Percentiles rank a stretch among this genome's conserved stretches.
These are phyloP conservation scores for Lepidocyrtoides sp. DNA, from an alignment of 2,888 invertebrate genomes.

Conservation along the genomic window DNA sequence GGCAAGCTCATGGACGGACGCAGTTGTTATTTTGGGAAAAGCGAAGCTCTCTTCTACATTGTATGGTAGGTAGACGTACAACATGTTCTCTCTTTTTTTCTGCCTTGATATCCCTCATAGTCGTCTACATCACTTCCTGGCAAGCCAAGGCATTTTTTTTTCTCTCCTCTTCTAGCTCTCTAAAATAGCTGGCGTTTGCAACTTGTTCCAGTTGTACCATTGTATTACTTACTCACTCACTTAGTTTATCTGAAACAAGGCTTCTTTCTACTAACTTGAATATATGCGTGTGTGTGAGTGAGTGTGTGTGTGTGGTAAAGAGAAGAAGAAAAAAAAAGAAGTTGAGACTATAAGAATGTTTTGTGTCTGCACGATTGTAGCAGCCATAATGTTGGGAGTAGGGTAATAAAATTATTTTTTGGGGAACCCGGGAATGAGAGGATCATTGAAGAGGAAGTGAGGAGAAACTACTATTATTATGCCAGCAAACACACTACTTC, in stretches of 20 bases:
- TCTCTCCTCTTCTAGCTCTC: background rate
- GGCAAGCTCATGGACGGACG: constrained; percentile 78
- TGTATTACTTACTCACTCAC: constrained; percentile 62
- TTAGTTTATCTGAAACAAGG: constrained; percentile 19
- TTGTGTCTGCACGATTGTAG: constrained; percentile 45
- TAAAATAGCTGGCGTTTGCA: constrained; percentile 72
- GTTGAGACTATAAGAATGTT: background rate
- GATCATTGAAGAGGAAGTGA: constrained; percentile 44
- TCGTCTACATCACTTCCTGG: constrained; percentile 68
- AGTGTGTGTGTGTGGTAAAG: background rate
- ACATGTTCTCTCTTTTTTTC: constrained; percentile 11
- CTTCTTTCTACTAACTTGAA: background rate
- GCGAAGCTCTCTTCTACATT: background rate
- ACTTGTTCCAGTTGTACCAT: constrained; percentile 66
- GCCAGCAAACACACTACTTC: background rate
- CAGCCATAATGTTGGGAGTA: constrained; percentile 77
- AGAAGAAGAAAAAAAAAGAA: background rate
- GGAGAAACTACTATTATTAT: constrained; percentile 21
- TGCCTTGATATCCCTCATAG: constrained; percentile 39
- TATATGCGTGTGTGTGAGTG: constrained; percentile 27
- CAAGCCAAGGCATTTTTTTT: constrained; percentile 53
- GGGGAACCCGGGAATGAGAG: constrained; percentile 63
- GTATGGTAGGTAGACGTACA: constrained; percentile 2
- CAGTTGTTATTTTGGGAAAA: constrained; percentile 77
- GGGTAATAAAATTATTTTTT: constrained; percentile 80